Evolutionary conservation across 2,888 invertebrate species (phyloP).

Genomic region (Apoda limacodes): DNA sequence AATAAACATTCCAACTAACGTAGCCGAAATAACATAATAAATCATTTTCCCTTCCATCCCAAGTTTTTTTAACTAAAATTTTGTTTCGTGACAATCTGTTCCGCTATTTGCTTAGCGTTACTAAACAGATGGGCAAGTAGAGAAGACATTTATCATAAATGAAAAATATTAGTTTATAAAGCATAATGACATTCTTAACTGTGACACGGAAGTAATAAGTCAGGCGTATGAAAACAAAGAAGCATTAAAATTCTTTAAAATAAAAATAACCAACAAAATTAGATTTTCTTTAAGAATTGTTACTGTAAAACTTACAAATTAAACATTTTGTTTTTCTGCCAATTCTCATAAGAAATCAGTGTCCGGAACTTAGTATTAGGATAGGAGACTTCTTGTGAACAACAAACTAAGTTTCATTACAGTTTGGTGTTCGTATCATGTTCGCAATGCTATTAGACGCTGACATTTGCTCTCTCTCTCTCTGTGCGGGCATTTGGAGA

Average conservation of each 20-base stretch:
- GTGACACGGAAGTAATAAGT: no score
- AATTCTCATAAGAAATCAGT: no score
- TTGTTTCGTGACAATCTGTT: conserved; percentile 67
- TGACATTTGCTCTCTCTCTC: conserved; percentile 59
- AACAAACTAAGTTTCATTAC: conserved; percentile 48
- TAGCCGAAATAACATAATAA: conserved; percentile 65
- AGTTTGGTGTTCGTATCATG: conserved; percentile 42
- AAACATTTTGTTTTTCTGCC: background rate
- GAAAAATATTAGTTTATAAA: conserved; percentile 43
- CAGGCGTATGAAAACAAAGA: no score
- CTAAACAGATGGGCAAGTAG: conserved; percentile 44
- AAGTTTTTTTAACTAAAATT: conserved; percentile 48
- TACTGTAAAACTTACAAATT: no score
- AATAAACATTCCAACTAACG: conserved; percentile 54
- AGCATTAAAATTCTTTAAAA: no score
- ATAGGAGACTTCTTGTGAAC: conserved; percentile 31
- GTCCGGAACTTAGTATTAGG: conserved; percentile 9
- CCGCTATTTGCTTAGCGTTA: conserved; percentile 64
- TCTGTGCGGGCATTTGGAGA: conserved; percentile 48
- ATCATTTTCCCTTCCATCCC: conserved; percentile 47
- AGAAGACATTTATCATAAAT: conserved; percentile 47
- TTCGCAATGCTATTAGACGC: conserved; percentile 58
- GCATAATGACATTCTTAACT: conserved; percentile 27
- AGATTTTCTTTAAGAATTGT: no score
- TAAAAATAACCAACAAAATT: no score